Evolutionary conservation across 2,888 invertebrate species (phyloP), one percentile per base, ranked within the genome.

Genomic region (Melieria crassipennis): DNA sequence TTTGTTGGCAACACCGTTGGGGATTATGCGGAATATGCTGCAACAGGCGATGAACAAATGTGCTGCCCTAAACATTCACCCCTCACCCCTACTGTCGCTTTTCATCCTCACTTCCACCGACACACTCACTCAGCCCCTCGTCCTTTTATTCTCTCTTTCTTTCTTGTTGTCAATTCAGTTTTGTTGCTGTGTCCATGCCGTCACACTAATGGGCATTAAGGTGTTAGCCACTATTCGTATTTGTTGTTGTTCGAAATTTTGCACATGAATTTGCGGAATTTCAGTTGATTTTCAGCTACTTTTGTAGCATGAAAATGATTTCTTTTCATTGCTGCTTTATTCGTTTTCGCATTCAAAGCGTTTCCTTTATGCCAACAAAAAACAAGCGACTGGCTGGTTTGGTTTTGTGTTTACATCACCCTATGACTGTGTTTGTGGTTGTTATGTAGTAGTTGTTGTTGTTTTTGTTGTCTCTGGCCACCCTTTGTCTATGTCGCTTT

Each of bases 211-310:
- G 47, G 65, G 13, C 56, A 56, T 55, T 65, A 65, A 43, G 55
- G 57, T 57, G 13, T 57, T 57, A 57, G 56, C 56, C 16, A 56
- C 16, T 13, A 13, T 7, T 30, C 30, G 30, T 30, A 30, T 2
- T 30, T 30, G 30, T 30, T 3, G 30, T 30, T 30, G 30, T 30
- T 30, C 1, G 30, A 30, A 30, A 30, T 30, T 47, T 58, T 16
- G 10, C 11, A 16, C 9, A 48, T 64, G 69, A 69, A 61, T 61
- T 61, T 69, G 55, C 45, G 69, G 69, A 69, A 69, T 69, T 61
- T 69, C 43, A 55, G 61, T 69, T 52, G 61, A 46, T 46, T 13
- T 48, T 64, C 1, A 4, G 43, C 46, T 10, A 43, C 6, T 61
- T 43, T 43, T 0, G 30, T 30, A 30, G 30, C 30, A 30, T 30